Conservation (phyloP, 2,797 vertebrate genomes). For the Chelmon rostratus region DNA sequence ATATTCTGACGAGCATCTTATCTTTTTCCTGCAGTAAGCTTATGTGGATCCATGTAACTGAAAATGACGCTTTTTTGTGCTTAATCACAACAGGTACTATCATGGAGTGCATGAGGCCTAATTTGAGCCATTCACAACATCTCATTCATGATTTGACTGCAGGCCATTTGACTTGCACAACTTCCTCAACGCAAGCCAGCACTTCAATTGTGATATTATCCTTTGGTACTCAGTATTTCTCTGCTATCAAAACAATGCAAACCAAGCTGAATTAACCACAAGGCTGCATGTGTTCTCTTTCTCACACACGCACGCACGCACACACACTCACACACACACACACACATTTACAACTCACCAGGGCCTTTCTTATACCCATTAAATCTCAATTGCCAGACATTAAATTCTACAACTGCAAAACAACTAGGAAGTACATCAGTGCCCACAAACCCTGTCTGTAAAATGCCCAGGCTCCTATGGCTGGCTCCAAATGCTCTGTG, state of each 20-base stretch:
- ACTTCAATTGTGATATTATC: conserved; percentile 27
- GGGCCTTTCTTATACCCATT: conserved; percentile 52
- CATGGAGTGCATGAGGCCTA: not conserved
- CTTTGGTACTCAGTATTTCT: conserved; percentile 31
- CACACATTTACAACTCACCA: conserved; percentile 55
- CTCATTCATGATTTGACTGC: conserved; percentile 10
- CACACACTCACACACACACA: conserved; percentile 31
- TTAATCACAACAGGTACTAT: conserved; percentile 21
- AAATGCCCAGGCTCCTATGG: conserved; percentile 49
- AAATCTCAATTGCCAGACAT: conserved; percentile 63
- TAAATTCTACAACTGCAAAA: conserved; percentile 56
- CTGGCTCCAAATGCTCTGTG: conserved; percentile 14
- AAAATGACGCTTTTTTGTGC: too few relatives aligned
- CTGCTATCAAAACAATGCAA: conserved; percentile 48
- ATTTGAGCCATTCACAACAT: conserved; percentile 12
- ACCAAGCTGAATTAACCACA: conserved; percentile 45
- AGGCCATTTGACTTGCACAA: conserved; percentile 14
- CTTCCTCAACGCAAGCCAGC: conserved; percentile 1
- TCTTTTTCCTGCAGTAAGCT: too few relatives aligned
- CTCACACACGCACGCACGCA: conserved; percentile 18
- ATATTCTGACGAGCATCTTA: not conserved
- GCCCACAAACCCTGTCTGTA: conserved; percentile 59
- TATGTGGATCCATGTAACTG: too few relatives aligned
- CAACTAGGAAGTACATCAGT: conserved; percentile 58
- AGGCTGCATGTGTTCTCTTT: conserved; percentile 12